phyloP scores from a whole-genome alignment of 2,113 vertebrate genomes.

The Centrocercus urophasianus region DNA sequence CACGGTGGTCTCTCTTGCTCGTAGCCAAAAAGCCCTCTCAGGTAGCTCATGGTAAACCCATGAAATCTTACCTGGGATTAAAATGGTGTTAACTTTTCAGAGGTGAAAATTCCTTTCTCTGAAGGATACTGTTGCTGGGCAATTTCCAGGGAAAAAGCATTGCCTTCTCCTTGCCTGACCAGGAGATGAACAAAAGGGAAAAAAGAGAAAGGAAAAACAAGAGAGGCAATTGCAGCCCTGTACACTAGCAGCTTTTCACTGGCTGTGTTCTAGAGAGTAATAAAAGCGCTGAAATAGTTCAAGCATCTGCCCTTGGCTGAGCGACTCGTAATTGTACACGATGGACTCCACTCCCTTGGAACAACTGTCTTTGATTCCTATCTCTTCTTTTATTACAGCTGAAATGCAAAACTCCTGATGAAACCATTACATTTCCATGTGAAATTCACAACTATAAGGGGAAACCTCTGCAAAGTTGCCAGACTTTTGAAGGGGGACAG shows the following conservation, averaged over 20 bases:
- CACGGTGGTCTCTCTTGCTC: neutral
- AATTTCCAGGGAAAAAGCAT: neutral
- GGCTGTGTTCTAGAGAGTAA: constrained; percentile 37
- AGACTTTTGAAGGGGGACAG: constrained; percentile 30
- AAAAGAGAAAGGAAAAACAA: constrained; percentile 1
- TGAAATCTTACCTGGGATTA: constrained; percentile 51
- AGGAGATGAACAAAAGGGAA: neutral
- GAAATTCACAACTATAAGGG: constrained; percentile 67
- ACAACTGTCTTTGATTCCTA: constrained; percentile 30
- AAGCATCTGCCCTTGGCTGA: constrained; percentile 36
- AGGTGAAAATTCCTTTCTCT: constrained; percentile 26
- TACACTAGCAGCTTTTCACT: neutral
- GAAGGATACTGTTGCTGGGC: neutral
- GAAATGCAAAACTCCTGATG: constrained; percentile 65
- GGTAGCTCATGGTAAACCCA: constrained; percentile 19
- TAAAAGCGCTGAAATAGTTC: constrained; percentile 63
- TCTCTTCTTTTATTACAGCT: constrained; percentile 45
- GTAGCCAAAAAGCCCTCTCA: neutral
- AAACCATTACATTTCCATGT: constrained; percentile 68
- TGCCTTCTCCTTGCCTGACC: neutral
- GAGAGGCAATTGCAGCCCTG: neutral
- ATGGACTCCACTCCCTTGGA: constrained; percentile 41
- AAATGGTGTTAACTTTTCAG: constrained; percentile 37
- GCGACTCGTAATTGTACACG: constrained; percentile 13
- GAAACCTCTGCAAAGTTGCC: constrained; percentile 54